phyloP scores from a whole-genome alignment of 2,888 invertebrate genomes.

The Xanthia icteritia region DNA sequence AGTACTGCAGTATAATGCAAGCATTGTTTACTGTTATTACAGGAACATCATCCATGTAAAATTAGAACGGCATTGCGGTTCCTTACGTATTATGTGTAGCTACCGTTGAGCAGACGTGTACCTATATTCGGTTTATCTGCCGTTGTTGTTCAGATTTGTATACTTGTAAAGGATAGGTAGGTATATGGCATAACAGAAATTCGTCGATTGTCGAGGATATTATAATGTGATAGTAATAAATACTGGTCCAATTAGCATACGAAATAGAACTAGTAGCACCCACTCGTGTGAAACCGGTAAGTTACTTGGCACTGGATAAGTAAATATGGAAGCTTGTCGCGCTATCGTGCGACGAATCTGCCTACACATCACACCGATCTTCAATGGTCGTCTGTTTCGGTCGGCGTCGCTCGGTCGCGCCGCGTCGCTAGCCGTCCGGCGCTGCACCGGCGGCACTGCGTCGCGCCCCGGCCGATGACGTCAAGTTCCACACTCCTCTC shows the following conservation, averaged over 20 bases:
- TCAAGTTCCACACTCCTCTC: slow-evolving; percentile 56
- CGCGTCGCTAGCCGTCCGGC: slow-evolving; percentile 15
- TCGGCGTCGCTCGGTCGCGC: slow-evolving; percentile 32
- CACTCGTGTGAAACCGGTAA: slow-evolving; percentile 88
- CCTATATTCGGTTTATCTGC: not conserved
- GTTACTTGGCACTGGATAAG: slow-evolving; percentile 83
- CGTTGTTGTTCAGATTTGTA: slow-evolving; percentile 20
- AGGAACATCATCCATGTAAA: slow-evolving; percentile 57
- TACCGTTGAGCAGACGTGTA: slow-evolving; percentile 13
- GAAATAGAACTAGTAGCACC: slow-evolving; percentile 84
- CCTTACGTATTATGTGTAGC: slow-evolving; percentile 11
- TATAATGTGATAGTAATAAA: slow-evolving; percentile 76
- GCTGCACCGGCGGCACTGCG: slow-evolving; percentile 25
- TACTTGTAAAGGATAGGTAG: slow-evolving; percentile 18
- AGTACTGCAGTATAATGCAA: slow-evolving; percentile 31
- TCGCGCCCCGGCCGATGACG: slow-evolving; percentile 53
- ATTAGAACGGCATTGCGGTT: slow-evolving; percentile 46
- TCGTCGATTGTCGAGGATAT: slow-evolving; percentile 66
- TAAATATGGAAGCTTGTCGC: slow-evolving; percentile 89
- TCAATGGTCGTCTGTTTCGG: slow-evolving; percentile 33
- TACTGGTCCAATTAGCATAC: slow-evolving; percentile 82
- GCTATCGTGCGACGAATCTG: slow-evolving; percentile 84
- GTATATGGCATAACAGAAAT: slow-evolving; percentile 54
- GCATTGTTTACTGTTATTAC: slow-evolving; percentile 55
- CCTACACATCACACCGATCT: slow-evolving; percentile 79